These are phyloP conservation scores for Hormaphis cornu DNA, from an alignment of 1,140 invertebrate genomes.

Conservation along the genomic window DNA sequence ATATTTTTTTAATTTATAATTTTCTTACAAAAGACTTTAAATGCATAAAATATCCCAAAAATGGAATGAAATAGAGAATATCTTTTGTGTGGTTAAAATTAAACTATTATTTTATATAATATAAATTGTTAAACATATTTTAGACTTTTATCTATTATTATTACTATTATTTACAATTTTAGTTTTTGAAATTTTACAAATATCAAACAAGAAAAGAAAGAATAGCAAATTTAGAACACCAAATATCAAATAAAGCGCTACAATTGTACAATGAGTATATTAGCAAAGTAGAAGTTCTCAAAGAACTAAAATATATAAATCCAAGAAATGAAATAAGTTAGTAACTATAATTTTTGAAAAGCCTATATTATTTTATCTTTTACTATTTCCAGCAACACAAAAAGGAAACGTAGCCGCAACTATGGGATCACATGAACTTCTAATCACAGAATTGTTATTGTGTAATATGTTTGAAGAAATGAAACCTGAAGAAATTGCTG, in stretches of 20 bases:
- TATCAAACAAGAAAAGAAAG: slow-evolving; percentile 24
- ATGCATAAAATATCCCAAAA: no score
- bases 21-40: no score
- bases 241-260: slow-evolving; percentile 24
- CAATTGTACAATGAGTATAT: slow-evolving; percentile 27
- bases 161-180: no score
- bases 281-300: slow-evolving; percentile 60
- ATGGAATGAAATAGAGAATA: no score
- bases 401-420: slow-evolving; percentile 92
- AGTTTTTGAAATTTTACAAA: slow-evolving; percentile 15
- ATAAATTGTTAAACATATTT: no score
- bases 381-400: slow-evolving; percentile 53
- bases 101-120: no score
- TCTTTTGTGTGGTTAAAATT: no score
- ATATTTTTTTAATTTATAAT: no score
- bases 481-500: slow-evolving; percentile 82
- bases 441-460: slow-evolving; percentile 93
- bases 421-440: slow-evolving; percentile 84
- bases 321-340: slow-evolving; percentile 23
- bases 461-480: slow-evolving; percentile 80
- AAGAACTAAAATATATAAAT: slow-evolving; percentile 56
- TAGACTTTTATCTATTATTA: no score
- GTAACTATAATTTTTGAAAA: neutral
- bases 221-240: slow-evolving; percentile 14
- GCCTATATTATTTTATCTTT: neutral